Percentiles rank a stretch among this genome's conserved stretches.
phyloP scores from a whole-genome alignment of 1,140 invertebrate species.

The Bombus vancouverensis region DNA sequence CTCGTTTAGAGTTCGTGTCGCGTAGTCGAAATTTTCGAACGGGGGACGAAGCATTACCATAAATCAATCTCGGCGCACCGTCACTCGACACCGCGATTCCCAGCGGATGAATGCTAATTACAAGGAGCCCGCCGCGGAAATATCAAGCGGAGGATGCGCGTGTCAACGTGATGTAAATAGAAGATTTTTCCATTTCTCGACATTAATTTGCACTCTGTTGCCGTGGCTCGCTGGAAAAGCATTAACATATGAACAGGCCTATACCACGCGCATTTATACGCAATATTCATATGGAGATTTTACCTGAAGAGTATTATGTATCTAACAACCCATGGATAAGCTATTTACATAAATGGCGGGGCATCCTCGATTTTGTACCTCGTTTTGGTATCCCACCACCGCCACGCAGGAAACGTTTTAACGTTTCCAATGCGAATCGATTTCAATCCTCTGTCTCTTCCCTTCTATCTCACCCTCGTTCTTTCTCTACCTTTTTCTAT shows the following conservation, averaged over 20 bases:
- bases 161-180: conserved; percentile 35
- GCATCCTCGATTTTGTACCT: conserved; percentile 67
- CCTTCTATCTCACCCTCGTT: background rate
- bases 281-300: conserved; percentile 75
- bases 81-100: conserved; percentile 35
- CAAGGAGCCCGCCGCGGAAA: conserved; percentile 31
- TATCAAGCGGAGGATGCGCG: conserved; percentile 33
- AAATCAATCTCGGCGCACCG: conserved; percentile 50
- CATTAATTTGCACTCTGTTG: conserved; percentile 56
- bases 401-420: conserved; percentile 44
- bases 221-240: conserved; percentile 39
- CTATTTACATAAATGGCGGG: conserved; percentile 71
- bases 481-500: background rate
- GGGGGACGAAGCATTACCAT: conserved; percentile 36
- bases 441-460: background rate
- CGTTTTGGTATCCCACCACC: conserved; percentile 1
- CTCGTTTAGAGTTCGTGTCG: background rate
- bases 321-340: conserved; percentile 73
- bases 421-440: conserved; percentile 50
- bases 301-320: conserved; percentile 72
- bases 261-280: conserved; percentile 65
- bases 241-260: conserved; percentile 72
- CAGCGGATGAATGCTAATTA: conserved; percentile 57
- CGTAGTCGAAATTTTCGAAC: background rate
- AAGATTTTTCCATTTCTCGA: conserved; percentile 47